phyloP scores from a whole-genome alignment of 2,797 vertebrate species.

The Pelodytes ibericus region DNA sequence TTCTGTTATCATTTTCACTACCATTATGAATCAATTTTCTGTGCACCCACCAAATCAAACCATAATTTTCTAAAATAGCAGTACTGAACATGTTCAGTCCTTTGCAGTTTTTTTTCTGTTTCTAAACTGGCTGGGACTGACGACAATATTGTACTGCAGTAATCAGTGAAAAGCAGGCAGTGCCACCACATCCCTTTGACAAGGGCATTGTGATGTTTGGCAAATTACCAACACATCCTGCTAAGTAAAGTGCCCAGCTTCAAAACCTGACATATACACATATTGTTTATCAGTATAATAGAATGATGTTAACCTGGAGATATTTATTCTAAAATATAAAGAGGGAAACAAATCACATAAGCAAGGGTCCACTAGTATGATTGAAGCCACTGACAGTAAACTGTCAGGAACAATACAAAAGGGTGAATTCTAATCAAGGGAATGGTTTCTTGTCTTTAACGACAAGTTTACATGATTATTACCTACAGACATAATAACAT shows the following conservation, averaged over 20 bases:
- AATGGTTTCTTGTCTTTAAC: too few relatives aligned
- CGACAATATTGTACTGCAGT: not conserved
- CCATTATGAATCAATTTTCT: not conserved
- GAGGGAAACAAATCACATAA: too few relatives aligned
- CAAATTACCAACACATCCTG: not conserved
- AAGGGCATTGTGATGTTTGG: not conserved
- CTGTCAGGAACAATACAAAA: too few relatives aligned
- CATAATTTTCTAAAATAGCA: not conserved
- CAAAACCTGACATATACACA: not conserved
- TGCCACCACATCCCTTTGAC: not conserved
- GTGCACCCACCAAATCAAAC: not conserved
- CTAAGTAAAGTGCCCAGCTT: not conserved
- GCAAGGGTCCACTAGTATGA: too few relatives aligned
- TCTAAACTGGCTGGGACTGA: not conserved
- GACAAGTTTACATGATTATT: too few relatives aligned
- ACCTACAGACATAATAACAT: too few relatives aligned
- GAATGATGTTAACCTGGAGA: not conserved
- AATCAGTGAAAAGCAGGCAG: constrained; percentile 3
- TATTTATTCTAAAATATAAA: not conserved
- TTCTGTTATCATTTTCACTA: not conserved
- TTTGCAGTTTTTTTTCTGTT: not conserved
- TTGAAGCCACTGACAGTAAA: too few relatives aligned
- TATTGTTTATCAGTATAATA: not conserved
- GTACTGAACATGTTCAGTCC: not conserved
- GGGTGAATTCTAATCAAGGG: too few relatives aligned